phyloP scores from a whole-genome alignment of 2,888 invertebrate genomes.

The Coenonympha glycerion region DNA sequence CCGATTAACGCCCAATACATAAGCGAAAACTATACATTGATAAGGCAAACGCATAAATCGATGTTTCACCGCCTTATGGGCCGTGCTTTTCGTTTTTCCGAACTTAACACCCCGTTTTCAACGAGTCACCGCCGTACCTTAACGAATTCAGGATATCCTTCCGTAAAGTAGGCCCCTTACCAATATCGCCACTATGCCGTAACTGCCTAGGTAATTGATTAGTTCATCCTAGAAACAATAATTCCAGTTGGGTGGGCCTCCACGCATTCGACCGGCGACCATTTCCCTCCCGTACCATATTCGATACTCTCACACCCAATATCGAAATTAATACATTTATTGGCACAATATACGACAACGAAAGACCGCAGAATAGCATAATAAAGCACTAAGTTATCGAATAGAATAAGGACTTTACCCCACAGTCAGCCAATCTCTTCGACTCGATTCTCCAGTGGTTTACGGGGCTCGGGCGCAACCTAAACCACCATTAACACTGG shows the following conservation, averaged over 20 bases:
- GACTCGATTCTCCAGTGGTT: slow-evolving; percentile 65
- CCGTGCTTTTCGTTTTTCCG: slow-evolving; percentile 37
- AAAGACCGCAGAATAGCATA: slow-evolving; percentile 28
- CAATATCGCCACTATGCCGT: slow-evolving; percentile 13
- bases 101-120: not conserved
- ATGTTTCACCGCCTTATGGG: slow-evolving; percentile 57
- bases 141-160: slow-evolving; percentile 26
- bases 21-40: slow-evolving; percentile 33
- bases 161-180: slow-evolving; percentile 21
- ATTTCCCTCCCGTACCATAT: slow-evolving; percentile 25
- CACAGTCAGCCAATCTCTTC: slow-evolving; percentile 69
- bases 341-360: slow-evolving; percentile 26
- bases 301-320: slow-evolving; percentile 28
- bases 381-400: slow-evolving; percentile 34
- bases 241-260: slow-evolving; percentile 29
- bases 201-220: slow-evolving; percentile 26
- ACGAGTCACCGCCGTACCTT: slow-evolving; percentile 18
- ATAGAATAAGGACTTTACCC: slow-evolving; percentile 66
- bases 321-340: slow-evolving; percentile 29
- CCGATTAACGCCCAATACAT: slow-evolving; percentile 30
- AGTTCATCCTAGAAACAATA: slow-evolving; percentile 28
- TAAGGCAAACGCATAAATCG: slow-evolving; percentile 46
- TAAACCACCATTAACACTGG: slow-evolving; percentile 72
- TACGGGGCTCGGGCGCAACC: slow-evolving; percentile 61
- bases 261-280: slow-evolving; percentile 37